Base-by-base conservation (phyloP, 2,797 vertebrate species). In the Gobionotothen gibberifrons region DNA sequence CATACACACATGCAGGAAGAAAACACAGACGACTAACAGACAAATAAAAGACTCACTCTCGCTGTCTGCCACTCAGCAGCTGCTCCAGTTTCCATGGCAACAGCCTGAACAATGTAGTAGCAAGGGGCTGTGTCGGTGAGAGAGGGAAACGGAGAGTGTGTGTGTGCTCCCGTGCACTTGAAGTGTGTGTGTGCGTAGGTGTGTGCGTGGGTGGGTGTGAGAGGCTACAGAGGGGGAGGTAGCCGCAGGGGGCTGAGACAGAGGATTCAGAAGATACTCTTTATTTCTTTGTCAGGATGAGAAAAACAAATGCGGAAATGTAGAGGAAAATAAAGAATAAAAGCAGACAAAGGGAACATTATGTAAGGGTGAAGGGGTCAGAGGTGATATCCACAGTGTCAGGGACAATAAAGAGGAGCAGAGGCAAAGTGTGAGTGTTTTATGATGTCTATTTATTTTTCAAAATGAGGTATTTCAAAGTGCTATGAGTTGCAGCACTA, bases 381-480 rank as follows among this genome's bases (percentile, higher is more conserved):
- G 6, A 22, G 67, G 60, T 46, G 48, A 67, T 5, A 48, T 48
- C 11, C 15, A 1, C 51, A 36, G 9, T 53, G 62, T 57, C 12
- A 16, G 26, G 7, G 26, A 17, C 5, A 42, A 49, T 13, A 59
- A 89, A 52, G 47, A 82, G n/a, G 32, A 66, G 85, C 22, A 54
- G 17, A 54, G 40, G 66, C 76, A 43, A 73, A 9, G 52, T 26
- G 44, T 69, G 15, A 78, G 53, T 65, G 52, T 88, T 92, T 86
- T 74, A 92, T 79, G 91, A 93, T 92, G 95, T 95, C 97, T 99
- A 98, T 99, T 99, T 99, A 99, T 99, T 99, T 99, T 96, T 96
- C 97, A 98, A 98, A 97, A 97, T 98, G 98, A 99, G 98, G 98
- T 99, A 99, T 99, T 99, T 99, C 97, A 98, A 99, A 99, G 98